Evolutionary conservation across 2,113 vertebrate genomes (phyloP).

Genomic region (Urocitellus parryii): DNA sequence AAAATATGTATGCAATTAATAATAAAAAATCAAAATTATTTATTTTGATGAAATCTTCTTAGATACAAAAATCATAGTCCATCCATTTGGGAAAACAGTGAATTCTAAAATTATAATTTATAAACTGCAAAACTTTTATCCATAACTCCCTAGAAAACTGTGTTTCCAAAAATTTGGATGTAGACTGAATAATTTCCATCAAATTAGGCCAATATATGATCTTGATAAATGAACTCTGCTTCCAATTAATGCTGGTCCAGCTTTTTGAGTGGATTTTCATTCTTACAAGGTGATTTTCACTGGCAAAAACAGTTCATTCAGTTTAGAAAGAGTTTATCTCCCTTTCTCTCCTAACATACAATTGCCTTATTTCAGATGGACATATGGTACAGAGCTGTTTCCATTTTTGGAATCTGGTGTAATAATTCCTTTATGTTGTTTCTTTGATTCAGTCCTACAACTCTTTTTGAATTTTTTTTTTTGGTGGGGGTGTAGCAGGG

Average conservation of each 20-base stretch:
- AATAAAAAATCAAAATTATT: neutral
- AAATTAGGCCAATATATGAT: neutral
- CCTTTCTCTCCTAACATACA: neutral
- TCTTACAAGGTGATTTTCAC: neutral
- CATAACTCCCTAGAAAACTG: neutral
- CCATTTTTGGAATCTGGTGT: neutral
- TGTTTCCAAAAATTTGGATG: neutral
- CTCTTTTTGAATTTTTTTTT: neutral
- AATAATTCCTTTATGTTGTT: neutral
- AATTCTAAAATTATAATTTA: neutral
- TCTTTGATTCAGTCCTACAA: neutral
- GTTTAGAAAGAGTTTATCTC: neutral
- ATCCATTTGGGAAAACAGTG: neutral
- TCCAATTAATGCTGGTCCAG: neutral
- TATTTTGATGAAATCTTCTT: neutral
- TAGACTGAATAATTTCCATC: neutral
- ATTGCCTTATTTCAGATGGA: neutral
- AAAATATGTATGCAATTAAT: neutral
- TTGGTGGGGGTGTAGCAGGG: too few species aligned
- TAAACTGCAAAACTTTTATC: neutral
- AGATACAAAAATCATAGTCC: neutral
- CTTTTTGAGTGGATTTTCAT: neutral
- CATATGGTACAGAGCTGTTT: neutral
- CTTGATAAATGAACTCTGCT: constrained; percentile 12
- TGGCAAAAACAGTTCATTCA: neutral